Evolutionary conservation across 1,140 invertebrate species (phyloP), one percentile per base, ranked within the genome.

Genomic region (Ceratina australensis): DNA sequence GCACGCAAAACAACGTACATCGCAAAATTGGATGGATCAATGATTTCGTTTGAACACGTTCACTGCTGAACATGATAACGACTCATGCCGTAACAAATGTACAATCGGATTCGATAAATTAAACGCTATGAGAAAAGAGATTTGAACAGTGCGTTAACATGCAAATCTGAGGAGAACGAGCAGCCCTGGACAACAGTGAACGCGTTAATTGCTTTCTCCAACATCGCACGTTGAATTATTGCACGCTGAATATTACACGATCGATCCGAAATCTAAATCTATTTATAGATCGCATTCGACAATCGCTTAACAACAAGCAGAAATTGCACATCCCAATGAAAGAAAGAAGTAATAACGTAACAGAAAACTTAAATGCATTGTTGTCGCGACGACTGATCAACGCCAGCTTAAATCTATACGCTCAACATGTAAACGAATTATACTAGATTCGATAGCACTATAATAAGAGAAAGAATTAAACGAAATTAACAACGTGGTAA

Each of bases 221-320:
- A 75, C 49, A 20, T 16, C 7, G 24, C 8, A 67, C 57, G 10
- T 16, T 49, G 24, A 67, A 28, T 82, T 87, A 87, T 88, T 87
- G 86, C 87, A 88, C 86, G 83, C 26, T 82, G 79, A 81, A 78
- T 59, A 56, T 80, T 83, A 42, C 50, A 20, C 42, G 47, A 59
- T 64, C 18, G 12, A 26, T 50, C 16, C 47, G 47, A 69, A 7
- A 57, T 0, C 47, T 26, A 54, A 28, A 22, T 57, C 56, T 47
- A 67, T 13, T 42, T 12, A 74, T 75, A 47, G 52, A 75, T 75
- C 42, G 22, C 67, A 22, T 20, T 28, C 33, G n/a, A 26, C 65
- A 18, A 5, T 60, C 59, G 26, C 65, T 72, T 22, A 73, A 74
- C 52, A 20, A 64, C 33, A 68, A 49, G 42, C 22, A 24, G 54